Evolutionary conservation across 1,140 invertebrate species (phyloP).

Genomic region (Papilio xuthus): DNA sequence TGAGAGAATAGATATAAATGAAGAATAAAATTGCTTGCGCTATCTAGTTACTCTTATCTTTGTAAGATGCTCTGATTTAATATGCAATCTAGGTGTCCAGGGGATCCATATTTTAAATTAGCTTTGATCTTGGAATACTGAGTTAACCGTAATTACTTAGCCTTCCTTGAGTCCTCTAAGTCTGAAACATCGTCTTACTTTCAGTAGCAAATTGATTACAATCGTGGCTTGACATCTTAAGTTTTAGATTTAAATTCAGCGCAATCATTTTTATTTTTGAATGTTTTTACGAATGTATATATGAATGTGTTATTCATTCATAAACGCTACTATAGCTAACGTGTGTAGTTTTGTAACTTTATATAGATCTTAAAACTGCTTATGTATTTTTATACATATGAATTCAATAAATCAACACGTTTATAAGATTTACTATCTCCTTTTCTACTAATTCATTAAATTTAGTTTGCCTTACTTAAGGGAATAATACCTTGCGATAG

Average conservation of each 20-base stretch:
- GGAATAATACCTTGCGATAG: conserved; percentile 22
- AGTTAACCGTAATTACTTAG: conserved; percentile 61
- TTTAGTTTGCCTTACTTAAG: conserved; percentile 8
- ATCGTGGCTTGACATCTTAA: not conserved
- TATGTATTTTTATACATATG: no score
- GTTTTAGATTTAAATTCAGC: not conserved
- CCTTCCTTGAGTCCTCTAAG: conserved; percentile 35
- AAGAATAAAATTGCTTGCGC: not conserved
- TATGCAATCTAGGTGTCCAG: conserved; percentile 73
- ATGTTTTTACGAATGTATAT: no score
- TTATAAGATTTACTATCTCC: not conserved
- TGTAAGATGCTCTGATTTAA: conserved; percentile 67
- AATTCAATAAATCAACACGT: not conserved
- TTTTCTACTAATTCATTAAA: not conserved
- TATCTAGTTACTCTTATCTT: conserved; percentile 42
- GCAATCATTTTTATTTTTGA: not conserved
- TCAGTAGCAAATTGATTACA: conserved; percentile 9
- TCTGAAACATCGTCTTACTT: conserved; percentile 1
- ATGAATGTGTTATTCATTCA: no score
- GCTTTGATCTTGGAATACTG: conserved; percentile 69
- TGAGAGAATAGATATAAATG: not conserved
- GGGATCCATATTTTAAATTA: conserved; percentile 73
- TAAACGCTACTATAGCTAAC: not conserved
- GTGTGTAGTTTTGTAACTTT: not conserved
- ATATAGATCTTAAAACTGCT: no score